Evolutionary conservation across 2,113 vertebrate species (phyloP).

Genomic region (Melierax canorus): DNA sequence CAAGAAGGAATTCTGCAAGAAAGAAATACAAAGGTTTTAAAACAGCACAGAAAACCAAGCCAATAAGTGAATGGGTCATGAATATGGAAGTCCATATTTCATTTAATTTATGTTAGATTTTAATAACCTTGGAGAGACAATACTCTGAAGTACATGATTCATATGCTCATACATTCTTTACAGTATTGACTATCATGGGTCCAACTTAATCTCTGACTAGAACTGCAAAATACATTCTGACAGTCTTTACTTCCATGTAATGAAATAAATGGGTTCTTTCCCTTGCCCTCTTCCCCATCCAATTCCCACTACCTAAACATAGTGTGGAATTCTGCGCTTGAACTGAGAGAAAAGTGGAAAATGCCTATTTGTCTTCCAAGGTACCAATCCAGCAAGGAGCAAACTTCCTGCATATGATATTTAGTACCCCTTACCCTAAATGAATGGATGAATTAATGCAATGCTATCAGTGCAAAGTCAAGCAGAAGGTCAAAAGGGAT

Average conservation of each 20-base stretch:
- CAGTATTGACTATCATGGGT: neutral
- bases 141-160: neutral
- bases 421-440: neutral
- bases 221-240: neutral
- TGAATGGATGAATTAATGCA: neutral
- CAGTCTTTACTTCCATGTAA: neutral
- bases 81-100: neutral
- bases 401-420: neutral
- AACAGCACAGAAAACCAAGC: neutral
- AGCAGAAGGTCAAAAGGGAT: neutral
- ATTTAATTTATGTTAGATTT: neutral
- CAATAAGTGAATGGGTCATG: neutral
- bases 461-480: neutral
- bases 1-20: neutral
- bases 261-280: neutral
- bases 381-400: neutral
- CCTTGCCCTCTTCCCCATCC: neutral
- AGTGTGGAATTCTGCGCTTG: neutral
- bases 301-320: neutral
- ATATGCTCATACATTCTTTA: neutral
- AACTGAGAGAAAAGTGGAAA: neutral
- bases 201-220: neutral
- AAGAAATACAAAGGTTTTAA: neutral
- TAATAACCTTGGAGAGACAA: neutral
- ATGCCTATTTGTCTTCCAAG: neutral